Base-by-base conservation (phyloP, 2,113 vertebrate species). In the Gambusia affinis region DNA sequence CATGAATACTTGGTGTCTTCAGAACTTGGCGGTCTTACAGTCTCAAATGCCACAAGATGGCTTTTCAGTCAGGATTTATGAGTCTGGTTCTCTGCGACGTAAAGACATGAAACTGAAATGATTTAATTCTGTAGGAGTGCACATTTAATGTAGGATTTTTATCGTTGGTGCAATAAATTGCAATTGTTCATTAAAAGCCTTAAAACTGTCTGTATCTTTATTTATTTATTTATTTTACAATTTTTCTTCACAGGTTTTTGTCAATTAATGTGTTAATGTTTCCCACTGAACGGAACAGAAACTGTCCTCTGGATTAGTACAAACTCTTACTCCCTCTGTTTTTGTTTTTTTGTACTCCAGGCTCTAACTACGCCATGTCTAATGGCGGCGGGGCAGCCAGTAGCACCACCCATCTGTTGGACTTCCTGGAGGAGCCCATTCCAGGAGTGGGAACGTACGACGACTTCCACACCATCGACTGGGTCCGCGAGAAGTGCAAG, bases 401-500 rank as follows among this genome's bases (percentile, higher is more conserved):
- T 87, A 99, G 95, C 92, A 94, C 96, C 85, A 98, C 98, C 35
- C 97, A 99, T 89, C 91, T 99, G 80, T 83, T 99, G 94, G 98
- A 99, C 87, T 96, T 99, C 87, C 92, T 99, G 82, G 98, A 99
- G 88, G 98, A 99, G 85, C 97, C 98, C 27, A 99, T 99, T 87
- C 98, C 98, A 0, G 98, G 98, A 11, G 98, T 99, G 79, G 98
- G 98, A 73, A 99, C 98, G 12, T 99, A 99, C 0, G 98, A 99
- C 86, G 98, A 99, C 92, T 99, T 99, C 93, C 98, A 99, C 91
- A 99, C 98, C 84, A 99, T 99, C 70, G 98, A 99, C 76, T 99
- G 98, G 98, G 97, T 99, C 75, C 93, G 98, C 22, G 98, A 99
- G 89, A 99, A 99, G 76, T 99, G 97, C 94, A 99, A 99, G 90